Evolutionary conservation across 2,888 invertebrate genomes (phyloP).

Genomic region (Mamestra brassicae): DNA sequence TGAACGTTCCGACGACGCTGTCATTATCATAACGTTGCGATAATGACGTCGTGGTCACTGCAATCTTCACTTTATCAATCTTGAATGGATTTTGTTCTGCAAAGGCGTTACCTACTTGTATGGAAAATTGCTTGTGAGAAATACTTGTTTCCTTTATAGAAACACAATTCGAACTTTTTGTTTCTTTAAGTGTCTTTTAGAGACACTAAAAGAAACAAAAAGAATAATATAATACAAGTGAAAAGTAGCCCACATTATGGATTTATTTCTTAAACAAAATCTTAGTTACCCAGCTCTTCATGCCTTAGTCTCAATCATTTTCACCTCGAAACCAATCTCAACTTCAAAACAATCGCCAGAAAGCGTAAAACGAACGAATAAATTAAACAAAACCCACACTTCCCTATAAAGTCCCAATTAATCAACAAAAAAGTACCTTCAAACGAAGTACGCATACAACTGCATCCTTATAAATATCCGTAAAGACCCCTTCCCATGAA

Average conservation of each 20-base stretch:
- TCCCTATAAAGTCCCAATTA: slow-evolving; percentile 44
- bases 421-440: slow-evolving; percentile 27
- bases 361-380: slow-evolving; percentile 38
- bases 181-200: too few relatives aligned
- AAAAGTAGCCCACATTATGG: too few relatives aligned
- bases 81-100: slow-evolving; percentile 1
- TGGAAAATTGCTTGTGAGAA: not conserved
- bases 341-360: slow-evolving; percentile 12
- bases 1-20: slow-evolving; percentile 25
- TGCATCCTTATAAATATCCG: slow-evolving; percentile 41
- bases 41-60: slow-evolving; percentile 52
- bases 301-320: not conserved
- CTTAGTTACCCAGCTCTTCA: too few relatives aligned
- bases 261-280: too few relatives aligned
- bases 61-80: slow-evolving; percentile 25
- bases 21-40: slow-evolving; percentile 11
- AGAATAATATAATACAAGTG: too few relatives aligned
- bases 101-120: not conserved
- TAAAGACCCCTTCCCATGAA: slow-evolving; percentile 65
- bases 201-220: too few relatives aligned
- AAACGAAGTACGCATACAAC: slow-evolving; percentile 6
- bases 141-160: too few relatives aligned
- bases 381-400: slow-evolving; percentile 34
- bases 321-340: slow-evolving; percentile 9
- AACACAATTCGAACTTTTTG: too few relatives aligned